Evolutionary conservation across 2,888 invertebrate species (phyloP).

Genomic region (Stictocephala bisonia): DNA sequence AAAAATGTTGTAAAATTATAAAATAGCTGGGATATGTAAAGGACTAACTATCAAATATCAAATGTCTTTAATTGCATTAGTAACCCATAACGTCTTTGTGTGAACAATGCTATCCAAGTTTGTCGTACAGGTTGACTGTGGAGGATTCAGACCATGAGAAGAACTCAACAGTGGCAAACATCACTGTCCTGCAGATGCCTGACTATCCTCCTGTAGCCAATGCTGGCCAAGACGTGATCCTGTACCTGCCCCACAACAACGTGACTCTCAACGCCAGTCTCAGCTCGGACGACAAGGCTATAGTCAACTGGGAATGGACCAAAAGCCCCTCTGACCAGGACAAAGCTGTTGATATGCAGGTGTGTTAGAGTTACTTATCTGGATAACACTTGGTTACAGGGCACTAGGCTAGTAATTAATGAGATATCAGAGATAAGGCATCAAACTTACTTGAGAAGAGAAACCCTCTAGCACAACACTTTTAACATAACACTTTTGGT

Average conservation of each 20-base stretch:
- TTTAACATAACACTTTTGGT: too few relatives aligned
- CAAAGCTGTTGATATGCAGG: conserved; percentile 93
- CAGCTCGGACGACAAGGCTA: conserved; percentile 94
- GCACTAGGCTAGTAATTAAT: too few relatives aligned
- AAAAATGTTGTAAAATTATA: too few relatives aligned
- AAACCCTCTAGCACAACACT: too few relatives aligned
- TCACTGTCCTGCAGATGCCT: conserved; percentile 89
- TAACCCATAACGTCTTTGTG: too few relatives aligned
- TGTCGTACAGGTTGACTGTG: conserved; percentile 78
- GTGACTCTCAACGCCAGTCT: conserved; percentile 89
- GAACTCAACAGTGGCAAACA: conserved; percentile 87
- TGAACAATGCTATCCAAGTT: too few relatives aligned
- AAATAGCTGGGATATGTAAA: too few relatives aligned
- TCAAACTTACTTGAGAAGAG: too few relatives aligned
- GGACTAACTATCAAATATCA: too few relatives aligned
- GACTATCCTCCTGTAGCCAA: conserved; percentile 97
- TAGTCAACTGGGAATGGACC: conserved; percentile 96
- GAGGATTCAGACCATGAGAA: conserved; percentile 90
- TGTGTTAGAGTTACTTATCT: conserved; percentile 53
- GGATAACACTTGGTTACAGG: too few relatives aligned
- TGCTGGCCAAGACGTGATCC: conserved; percentile 90
- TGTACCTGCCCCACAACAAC: conserved; percentile 89
- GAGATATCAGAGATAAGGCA: too few relatives aligned
- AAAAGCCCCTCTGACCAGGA: conserved; percentile 88
- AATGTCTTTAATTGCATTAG: too few relatives aligned